Base-by-base conservation (phyloP, 1,140 invertebrate genomes). In the Halesus radiatus region DNA sequence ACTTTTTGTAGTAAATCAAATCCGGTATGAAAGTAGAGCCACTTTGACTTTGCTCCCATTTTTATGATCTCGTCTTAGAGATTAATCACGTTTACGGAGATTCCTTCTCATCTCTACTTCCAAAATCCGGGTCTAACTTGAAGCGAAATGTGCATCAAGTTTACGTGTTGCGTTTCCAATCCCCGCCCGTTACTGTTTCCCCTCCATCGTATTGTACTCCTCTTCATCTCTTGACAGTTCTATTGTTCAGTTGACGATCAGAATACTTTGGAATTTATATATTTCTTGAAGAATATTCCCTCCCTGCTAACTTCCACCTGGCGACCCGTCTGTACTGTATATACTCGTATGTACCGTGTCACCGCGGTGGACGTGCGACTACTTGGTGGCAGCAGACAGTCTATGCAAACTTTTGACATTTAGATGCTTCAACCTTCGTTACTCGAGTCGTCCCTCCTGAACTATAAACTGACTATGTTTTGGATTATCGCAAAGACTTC, bases 391-490 rank as follows among this genome's bases (percentile, higher is more conserved):
- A 16, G 50, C 13, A 54, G 50, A 72, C 64, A 72, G 68, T 7
- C n/a, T 53, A 54, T 53, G 10, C 18, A 53, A 72, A 72, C 68
- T 72, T 72, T 16, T 72, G 68, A 72, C 68, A 22, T 26, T 72
- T 54, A 52, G 20, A 53, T 50, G 68, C 45, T 72, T 26, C 22
- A 72, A 53, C 68, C 68, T 52, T 26, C 68, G 50, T 23, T 53
- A 52, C 45, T 26, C 45, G 13, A 53, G 20, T 68, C 68, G 45
- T 1, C 68, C 68, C 68, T 53, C 68, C 50, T 22, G 50, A 72
- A 68, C 66, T 50, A 26, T 52, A 72, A 72, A 72, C 45, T 72
- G 50, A 45, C 50, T 0, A 72, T 53, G 68, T 72, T 70, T 72
- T 52, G 68, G 3, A 72, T 72, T 20, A 72, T 53, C 68, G 15